A percentile compares a stretch with the other conserved stretches of the same genome.
Evolutionary conservation across 1,140 invertebrate genomes (phyloP).

Genomic region (Oryctes rhinoceros): DNA sequence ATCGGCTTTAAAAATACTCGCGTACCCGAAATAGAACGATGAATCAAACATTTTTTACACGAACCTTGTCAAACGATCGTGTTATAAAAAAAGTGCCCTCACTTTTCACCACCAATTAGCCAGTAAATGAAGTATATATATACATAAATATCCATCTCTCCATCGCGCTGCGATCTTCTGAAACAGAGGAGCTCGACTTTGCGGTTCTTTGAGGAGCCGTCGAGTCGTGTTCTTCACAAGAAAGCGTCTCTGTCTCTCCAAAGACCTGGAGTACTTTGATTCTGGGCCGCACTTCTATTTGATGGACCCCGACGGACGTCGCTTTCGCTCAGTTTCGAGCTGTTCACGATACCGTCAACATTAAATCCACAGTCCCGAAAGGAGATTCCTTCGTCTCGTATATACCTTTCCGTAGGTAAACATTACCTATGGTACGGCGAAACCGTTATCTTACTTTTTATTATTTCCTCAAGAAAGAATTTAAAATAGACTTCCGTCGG

Average conservation of each 20-base stretch:
- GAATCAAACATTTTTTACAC: conserved; percentile 27
- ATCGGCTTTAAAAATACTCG: conserved; percentile 9
- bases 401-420: background rate
- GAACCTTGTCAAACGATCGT: background rate
- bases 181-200: conserved; percentile 27
- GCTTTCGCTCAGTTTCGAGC: conserved; percentile 42
- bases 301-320: conserved; percentile 43
- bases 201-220: conserved; percentile 33
- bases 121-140: conserved; percentile 14
- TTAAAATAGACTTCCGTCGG: conserved; percentile 35
- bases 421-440: background rate
- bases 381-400: background rate
- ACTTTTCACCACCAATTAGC: conserved; percentile 33
- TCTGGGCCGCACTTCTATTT: conserved; percentile 34
- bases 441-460: conserved; percentile 15
- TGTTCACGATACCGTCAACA: conserved; percentile 38
- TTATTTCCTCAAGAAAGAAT: conserved; percentile 31
- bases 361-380: conserved; percentile 28
- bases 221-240: conserved; percentile 29
- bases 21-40: conserved; percentile 12
- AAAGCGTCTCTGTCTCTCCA: conserved; percentile 44
- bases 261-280: conserved; percentile 42
- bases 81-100: conserved; percentile 24
- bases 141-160: conserved; percentile 23
- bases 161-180: background rate